Percentiles rank a stretch among this genome's conserved stretches.
Evolutionary conservation across 2,113 vertebrate species (phyloP).

Genomic region (Phaetusa simplex): DNA sequence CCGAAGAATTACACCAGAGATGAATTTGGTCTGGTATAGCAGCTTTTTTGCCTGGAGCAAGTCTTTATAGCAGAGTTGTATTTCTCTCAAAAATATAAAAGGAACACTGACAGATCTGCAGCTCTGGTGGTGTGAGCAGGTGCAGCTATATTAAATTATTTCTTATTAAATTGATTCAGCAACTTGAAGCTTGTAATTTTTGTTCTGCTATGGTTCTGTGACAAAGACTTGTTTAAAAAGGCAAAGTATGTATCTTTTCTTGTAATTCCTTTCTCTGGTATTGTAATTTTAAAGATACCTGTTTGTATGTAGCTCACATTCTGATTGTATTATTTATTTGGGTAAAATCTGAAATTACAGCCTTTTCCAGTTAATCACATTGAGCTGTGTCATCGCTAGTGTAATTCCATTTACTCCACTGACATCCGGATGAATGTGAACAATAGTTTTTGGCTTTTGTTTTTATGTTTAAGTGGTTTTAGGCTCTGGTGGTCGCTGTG

Average conservation of each 20-base stretch:
- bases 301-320: not conserved
- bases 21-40: constrained; percentile 38
- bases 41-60: constrained; percentile 61
- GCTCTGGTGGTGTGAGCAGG: constrained; percentile 65
- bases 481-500: not conserved
- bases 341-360: constrained; percentile 6
- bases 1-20: constrained; percentile 41
- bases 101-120: constrained; percentile 60
- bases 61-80: constrained; percentile 51
- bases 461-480: constrained; percentile 6
- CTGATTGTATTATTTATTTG: constrained; percentile 17
- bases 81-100: constrained; percentile 64
- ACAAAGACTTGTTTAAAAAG: constrained; percentile 14
- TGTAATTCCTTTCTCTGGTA: not conserved
- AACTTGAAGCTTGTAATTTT: constrained; percentile 61
- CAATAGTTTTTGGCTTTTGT: constrained; percentile 16
- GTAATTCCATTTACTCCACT: constrained; percentile 31
- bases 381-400: not conserved
- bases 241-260: not conserved
- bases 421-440: constrained; percentile 6
- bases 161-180: constrained; percentile 66
- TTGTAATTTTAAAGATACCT: not conserved
- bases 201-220: constrained; percentile 40
- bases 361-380: constrained; percentile 6
- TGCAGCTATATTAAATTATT: constrained; percentile 71